A percentile compares a stretch with the other conserved stretches of the same genome.
Conservation (phyloP, 2,888 invertebrate species). For the Mythimna vitellina region DNA sequence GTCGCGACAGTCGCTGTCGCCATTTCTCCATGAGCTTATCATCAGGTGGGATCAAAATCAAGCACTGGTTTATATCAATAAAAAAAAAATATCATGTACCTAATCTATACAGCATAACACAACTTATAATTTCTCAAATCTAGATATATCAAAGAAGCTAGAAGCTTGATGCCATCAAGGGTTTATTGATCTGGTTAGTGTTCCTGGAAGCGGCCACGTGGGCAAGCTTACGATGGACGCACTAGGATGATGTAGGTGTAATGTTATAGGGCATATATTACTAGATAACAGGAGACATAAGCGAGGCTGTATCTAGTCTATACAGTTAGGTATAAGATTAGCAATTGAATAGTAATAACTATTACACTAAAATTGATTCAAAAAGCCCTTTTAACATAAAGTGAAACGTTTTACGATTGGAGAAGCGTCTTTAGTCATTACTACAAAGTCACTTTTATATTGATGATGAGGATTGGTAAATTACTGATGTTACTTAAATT, state of each 20-base stretch:
- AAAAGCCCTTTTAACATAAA: too few relatives aligned
- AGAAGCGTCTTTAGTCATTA: too few relatives aligned
- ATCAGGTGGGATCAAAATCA: too few relatives aligned
- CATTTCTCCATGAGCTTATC: too few relatives aligned
- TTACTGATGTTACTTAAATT: too few relatives aligned
- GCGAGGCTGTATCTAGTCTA: neutral
- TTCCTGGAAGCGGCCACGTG: neutral
- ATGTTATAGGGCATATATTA: slow-evolving; percentile 1
- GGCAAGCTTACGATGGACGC: neutral
- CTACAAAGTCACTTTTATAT: too few relatives aligned
- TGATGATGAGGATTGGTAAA: too few relatives aligned
- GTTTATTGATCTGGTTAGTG: slow-evolving; percentile 19
- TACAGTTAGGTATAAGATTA: neutral
- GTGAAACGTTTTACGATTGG: too few relatives aligned
- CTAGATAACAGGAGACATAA: neutral
- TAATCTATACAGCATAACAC: neutral
- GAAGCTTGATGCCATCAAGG: slow-evolving; percentile 3
- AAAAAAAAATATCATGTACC: too few relatives aligned
- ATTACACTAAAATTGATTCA: neutral
- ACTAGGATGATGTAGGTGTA: slow-evolving; percentile 9
- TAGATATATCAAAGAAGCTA: neutral
- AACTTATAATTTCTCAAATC: neutral
- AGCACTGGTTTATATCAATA: too few relatives aligned
- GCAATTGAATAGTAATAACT: neutral
- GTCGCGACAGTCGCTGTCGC: too few relatives aligned